Percentiles rank a stretch among this genome's conserved stretches.
Conservation (phyloP, 2,888 invertebrate genomes). For the Aelia acuminata region DNA sequence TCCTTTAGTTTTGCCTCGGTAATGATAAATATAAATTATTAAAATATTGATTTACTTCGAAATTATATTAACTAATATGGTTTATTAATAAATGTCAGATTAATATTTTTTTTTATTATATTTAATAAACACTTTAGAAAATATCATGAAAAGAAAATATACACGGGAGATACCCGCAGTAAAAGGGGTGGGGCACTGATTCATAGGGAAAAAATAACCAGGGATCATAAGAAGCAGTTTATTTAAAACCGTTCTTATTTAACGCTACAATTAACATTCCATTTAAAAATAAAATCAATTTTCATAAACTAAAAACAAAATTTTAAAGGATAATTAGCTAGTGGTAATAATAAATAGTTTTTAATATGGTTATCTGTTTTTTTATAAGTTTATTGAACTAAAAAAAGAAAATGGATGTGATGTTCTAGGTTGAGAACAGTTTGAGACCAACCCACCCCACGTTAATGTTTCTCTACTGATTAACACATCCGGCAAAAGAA, state of each 20-base stretch:
- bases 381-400: background rate
- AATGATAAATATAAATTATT: background rate
- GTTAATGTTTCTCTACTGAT: conserved; percentile 16
- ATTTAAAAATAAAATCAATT: background rate
- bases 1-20: background rate
- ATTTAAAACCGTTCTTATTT: conserved; percentile 6
- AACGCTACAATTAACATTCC: background rate
- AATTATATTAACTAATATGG: background rate
- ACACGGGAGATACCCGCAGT: background rate
- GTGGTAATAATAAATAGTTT: too few species aligned
- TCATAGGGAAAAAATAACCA: conserved; percentile 48
- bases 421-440: conserved; percentile 12
- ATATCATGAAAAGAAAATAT: conserved; percentile 22
- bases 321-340: background rate
- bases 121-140: background rate
- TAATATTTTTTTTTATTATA: background rate
- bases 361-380: background rate
- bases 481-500: conserved; percentile 26
- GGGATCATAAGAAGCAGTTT: conserved; percentile 3
- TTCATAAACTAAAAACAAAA: background rate
- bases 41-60: background rate
- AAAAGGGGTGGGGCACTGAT: conserved; percentile 46
- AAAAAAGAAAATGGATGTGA: background rate
- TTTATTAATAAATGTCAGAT: too few species aligned
- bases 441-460: background rate